These are phyloP conservation scores for Saturnia pavonia DNA, from an alignment of 2,888 invertebrate species.

Conservation along the genomic window DNA sequence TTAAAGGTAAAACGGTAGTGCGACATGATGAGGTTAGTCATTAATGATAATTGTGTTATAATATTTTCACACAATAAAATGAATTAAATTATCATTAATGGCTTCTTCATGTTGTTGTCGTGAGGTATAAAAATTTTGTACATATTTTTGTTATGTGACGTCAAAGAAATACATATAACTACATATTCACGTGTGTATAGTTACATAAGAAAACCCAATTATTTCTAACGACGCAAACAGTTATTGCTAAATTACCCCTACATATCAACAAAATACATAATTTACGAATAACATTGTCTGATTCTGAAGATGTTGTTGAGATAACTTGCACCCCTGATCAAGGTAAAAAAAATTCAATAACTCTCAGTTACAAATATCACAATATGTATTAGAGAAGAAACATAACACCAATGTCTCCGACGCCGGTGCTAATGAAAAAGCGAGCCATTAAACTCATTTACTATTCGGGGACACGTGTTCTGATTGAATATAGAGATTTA, in stretches of 20 bases:
- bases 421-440: conserved; percentile 27
- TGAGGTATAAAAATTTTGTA: no score
- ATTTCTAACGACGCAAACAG: neutral
- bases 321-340: neutral
- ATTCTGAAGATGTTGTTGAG: neutral
- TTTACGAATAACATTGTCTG: neutral
- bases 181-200: no score
- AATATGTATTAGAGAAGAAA: neutral
- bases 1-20: no score
- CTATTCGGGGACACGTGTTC: conserved; percentile 38
- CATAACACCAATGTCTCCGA: conserved; percentile 11
- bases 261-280: neutral
- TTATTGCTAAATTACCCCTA: neutral
- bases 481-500: conserved; percentile 31
- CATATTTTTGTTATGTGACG: no score
- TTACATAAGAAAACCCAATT: no score
- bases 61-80: no score
- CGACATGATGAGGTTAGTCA: no score
- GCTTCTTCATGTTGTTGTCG: no score
- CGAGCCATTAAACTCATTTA: conserved; percentile 31
- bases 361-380: neutral
- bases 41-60: no score
- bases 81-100: no score
- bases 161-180: no score
- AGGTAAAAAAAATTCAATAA: neutral